These are phyloP conservation scores for Tenthredo notha DNA, from an alignment of 2,888 invertebrate genomes.

Conservation along the genomic window DNA sequence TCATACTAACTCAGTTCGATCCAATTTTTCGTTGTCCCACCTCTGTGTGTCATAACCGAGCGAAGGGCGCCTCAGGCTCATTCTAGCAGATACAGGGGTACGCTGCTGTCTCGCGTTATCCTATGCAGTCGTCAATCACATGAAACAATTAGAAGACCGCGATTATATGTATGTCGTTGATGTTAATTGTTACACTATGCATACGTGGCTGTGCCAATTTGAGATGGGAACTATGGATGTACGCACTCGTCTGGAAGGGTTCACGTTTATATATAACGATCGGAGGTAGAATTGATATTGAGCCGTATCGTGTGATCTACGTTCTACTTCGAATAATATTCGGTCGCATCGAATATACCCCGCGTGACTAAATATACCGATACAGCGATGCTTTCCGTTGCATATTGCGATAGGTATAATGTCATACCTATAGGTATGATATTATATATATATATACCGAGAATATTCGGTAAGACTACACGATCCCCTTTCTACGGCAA, in stretches of 20 bases:
- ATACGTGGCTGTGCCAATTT: background rate
- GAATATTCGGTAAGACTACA: too few relatives aligned
- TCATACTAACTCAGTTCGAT: constrained; percentile 71
- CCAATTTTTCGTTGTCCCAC: constrained; percentile 70
- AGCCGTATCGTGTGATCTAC: background rate
- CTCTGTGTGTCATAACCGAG: constrained; percentile 70
- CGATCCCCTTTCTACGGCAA: too few relatives aligned
- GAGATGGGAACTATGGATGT: background rate
- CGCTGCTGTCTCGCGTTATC: constrained; percentile 68
- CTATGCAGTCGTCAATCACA: constrained; percentile 60
- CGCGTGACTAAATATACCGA: background rate
- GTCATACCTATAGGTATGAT: background rate
- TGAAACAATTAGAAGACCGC: constrained; percentile 39
- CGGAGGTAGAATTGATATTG: background rate
- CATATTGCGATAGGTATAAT: background rate
- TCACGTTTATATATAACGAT: background rate
- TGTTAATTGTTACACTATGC: background rate
- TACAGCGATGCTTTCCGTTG: background rate
- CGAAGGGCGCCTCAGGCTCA: constrained; percentile 73
- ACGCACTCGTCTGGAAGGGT: background rate
- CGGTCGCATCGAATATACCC: background rate
- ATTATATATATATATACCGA: too few relatives aligned
- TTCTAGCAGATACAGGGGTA: constrained; percentile 73
- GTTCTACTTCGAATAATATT: background rate
- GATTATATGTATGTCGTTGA: background rate